A percentile compares a stretch with the other conserved stretches of the same genome.
phyloP scores from a whole-genome alignment of 2,888 invertebrate species.

The Phyllotreta striolata region DNA sequence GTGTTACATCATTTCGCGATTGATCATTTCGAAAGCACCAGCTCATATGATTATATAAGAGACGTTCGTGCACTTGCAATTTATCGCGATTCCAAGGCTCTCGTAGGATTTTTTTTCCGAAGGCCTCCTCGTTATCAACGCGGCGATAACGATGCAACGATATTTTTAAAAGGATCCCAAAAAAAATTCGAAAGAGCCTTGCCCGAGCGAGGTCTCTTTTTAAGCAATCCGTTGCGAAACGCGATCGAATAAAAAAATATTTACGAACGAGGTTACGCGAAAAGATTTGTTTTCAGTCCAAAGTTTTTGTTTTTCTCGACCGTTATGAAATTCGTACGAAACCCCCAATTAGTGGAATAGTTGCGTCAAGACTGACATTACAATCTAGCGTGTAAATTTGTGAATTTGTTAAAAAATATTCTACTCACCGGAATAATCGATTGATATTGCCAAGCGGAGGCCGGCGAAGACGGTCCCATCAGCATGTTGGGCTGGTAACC shows the following conservation, averaged over 20 bases:
- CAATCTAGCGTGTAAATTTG: not conserved
- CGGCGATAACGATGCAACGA: too few species aligned
- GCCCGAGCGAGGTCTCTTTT: not conserved
- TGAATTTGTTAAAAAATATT: too few species aligned
- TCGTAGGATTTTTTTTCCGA: too few species aligned
- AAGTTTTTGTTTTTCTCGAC: constrained; percentile 1
- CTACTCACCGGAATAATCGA: constrained; percentile 50
- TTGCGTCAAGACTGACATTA: not conserved
- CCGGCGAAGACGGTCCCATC: constrained; percentile 53
- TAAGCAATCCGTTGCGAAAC: constrained; percentile 8
- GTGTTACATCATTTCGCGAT: not conserved
- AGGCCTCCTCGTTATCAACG: too few species aligned
- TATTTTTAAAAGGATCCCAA: too few species aligned
- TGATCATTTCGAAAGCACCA: too few species aligned
- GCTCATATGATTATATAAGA: too few species aligned
- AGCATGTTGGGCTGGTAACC: constrained; percentile 50
- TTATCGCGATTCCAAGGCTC: too few species aligned
- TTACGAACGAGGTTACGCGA: constrained; percentile 5
- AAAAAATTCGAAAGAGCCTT: not conserved
- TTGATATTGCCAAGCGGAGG: constrained; percentile 54
- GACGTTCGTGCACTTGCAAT: too few species aligned
- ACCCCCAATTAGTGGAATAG: not conserved
- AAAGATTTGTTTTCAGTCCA: constrained; percentile 9
- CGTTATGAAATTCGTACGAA: constrained; percentile 8
- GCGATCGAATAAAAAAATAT: constrained; percentile 6